phyloP scores from a whole-genome alignment of 2,888 invertebrate genomes.

The Drosophila glabriapex region DNA sequence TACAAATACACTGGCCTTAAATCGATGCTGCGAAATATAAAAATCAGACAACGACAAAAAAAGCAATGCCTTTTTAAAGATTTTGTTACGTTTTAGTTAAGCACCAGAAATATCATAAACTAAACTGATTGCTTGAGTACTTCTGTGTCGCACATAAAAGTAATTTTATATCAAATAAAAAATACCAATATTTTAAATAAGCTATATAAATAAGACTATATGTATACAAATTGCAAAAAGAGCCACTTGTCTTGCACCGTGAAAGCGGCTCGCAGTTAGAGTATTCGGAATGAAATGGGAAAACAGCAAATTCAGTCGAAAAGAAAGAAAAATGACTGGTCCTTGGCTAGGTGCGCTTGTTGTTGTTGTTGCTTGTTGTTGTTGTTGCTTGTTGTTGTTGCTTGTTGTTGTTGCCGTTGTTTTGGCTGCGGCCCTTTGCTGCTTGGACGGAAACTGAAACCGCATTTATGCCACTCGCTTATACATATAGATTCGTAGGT shows the following conservation, averaged over 20 bases:
- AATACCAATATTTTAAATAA: background rate
- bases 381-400: conserved; percentile 19
- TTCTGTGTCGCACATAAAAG: background rate
- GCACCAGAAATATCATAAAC: background rate
- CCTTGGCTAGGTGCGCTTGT: conserved; percentile 50
- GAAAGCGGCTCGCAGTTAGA: background rate
- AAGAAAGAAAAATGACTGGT: conserved; percentile 52
- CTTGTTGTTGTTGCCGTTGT: conserved; percentile 20
- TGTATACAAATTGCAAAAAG: background rate
- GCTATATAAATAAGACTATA: no score
- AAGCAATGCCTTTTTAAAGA: background rate
- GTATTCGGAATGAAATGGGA: conserved; percentile 11
- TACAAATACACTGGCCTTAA: conserved; percentile 20
- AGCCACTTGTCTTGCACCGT: background rate
- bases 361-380: conserved; percentile 38
- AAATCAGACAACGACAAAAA: background rate
- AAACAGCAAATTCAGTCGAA: conserved; percentile 24
- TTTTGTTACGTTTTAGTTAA: background rate
- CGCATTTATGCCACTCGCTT: conserved; percentile 55
- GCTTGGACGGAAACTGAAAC: conserved; percentile 70
- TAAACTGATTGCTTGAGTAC: background rate
- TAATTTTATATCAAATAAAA: background rate
- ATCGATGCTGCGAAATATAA: background rate
- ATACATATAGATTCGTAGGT: conserved; percentile 10
- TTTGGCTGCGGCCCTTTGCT: conserved; percentile 47